These are phyloP conservation scores for Caenorhabditis sp. DNA, from an alignment of 2,888 invertebrate genomes.

Conservation along the genomic window DNA sequence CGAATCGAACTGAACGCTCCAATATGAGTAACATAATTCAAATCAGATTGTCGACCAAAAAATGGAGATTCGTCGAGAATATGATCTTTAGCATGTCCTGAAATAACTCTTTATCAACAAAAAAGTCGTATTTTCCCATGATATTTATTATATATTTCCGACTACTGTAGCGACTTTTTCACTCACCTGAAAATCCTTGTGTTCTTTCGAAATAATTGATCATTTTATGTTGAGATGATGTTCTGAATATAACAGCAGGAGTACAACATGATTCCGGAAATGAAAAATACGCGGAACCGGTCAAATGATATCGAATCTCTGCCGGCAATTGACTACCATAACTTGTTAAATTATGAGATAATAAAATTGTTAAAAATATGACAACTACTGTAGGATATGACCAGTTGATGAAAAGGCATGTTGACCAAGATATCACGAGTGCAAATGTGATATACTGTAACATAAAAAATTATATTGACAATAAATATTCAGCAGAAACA, in stretches of 20 bases:
- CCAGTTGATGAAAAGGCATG: slow-evolving; percentile 15
- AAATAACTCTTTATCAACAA: background rate
- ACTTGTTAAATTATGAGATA: slow-evolving; percentile 7
- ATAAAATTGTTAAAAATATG: slow-evolving; percentile 10
- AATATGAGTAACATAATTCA: slow-evolving; percentile 54
- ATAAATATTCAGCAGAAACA: too few relatives aligned
- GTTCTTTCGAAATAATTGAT: slow-evolving; percentile 16
- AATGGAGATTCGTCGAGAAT: slow-evolving; percentile 57
- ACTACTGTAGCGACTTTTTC: background rate
- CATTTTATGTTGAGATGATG: slow-evolving; percentile 19
- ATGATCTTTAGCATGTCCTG: slow-evolving; percentile 56
- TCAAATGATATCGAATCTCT: slow-evolving; percentile 44
- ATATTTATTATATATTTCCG: too few relatives aligned
- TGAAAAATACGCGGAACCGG: slow-evolving; percentile 51
- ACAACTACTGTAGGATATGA: slow-evolving; percentile 12
- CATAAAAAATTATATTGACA: background rate
- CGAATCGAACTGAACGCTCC: slow-evolving; percentile 47
- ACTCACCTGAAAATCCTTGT: slow-evolving; percentile 9
- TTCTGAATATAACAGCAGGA: slow-evolving; percentile 54
- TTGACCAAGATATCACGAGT: slow-evolving; percentile 14
- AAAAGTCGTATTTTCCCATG: background rate
- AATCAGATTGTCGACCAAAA: slow-evolving; percentile 45
- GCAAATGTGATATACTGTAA: slow-evolving; percentile 31
- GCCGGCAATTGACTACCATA: slow-evolving; percentile 39
- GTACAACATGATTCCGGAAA: slow-evolving; percentile 59